These are phyloP conservation scores for Heterodera carotae DNA, from an alignment of 1,140 invertebrate genomes.

Conservation along the genomic window DNA sequence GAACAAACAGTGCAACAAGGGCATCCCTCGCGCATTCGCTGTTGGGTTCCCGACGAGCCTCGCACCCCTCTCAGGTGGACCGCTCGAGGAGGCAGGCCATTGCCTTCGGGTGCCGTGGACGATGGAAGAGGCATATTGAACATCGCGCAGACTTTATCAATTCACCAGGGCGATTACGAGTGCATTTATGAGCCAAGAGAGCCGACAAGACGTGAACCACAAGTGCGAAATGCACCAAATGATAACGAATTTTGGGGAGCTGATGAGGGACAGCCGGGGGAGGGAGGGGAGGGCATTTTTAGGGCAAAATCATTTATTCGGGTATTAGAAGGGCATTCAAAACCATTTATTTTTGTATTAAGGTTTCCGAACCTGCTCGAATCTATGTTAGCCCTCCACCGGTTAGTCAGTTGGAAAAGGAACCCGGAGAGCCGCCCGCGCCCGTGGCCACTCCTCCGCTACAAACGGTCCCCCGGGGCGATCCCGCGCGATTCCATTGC, in stretches of 20 bases:
- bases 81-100: slow-evolving; percentile 38
- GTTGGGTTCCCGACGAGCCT: slow-evolving; percentile 58
- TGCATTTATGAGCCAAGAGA: slow-evolving; percentile 39
- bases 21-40: slow-evolving; percentile 53
- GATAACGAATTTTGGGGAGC: too few relatives aligned
- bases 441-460: slow-evolving; percentile 62
- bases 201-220: slow-evolving; percentile 49
- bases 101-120: slow-evolving; percentile 47
- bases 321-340: background rate
- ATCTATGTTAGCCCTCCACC: slow-evolving; percentile 36
- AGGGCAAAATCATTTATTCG: too few relatives aligned
- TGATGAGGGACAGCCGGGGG: too few relatives aligned
- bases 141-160: slow-evolving; percentile 32
- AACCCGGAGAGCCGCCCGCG: slow-evolving; percentile 49
- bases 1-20: slow-evolving; percentile 58
- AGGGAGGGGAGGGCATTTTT: too few relatives aligned
- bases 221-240: background rate
- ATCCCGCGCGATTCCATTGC: slow-evolving; percentile 59
- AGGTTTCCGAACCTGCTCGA: slow-evolving; percentile 39
- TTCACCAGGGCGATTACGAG: slow-evolving; percentile 59
- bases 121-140: slow-evolving; percentile 49
- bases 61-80: slow-evolving; percentile 39
- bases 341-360: background rate
- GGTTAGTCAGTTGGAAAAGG: background rate
- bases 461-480: slow-evolving; percentile 58